These are phyloP conservation scores for Drosophila sp. DNA, from an alignment of 1,140 invertebrate species.

Conservation along the genomic window DNA sequence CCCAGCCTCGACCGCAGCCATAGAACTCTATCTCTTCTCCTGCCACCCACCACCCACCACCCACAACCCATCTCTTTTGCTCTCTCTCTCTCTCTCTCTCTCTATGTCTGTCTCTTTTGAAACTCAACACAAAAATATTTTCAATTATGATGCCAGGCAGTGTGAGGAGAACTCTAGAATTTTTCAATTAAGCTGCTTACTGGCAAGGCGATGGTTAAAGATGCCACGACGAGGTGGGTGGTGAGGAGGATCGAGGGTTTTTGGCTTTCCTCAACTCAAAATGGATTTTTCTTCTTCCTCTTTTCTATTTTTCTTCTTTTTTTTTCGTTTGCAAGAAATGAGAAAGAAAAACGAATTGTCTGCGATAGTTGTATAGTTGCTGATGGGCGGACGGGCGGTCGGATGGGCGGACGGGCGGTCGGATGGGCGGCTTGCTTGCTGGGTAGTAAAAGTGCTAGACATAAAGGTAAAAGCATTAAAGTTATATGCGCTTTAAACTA, in stretches of 20 bases:
- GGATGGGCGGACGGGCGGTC: neutral
- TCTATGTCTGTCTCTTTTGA: neutral
- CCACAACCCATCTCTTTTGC: neutral
- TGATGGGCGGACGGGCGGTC: slow-evolving; percentile 18
- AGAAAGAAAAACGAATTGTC: slow-evolving; percentile 50
- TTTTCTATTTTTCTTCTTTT: neutral
- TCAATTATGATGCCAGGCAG: slow-evolving; percentile 73
- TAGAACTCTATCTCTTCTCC: slow-evolving; percentile 31
- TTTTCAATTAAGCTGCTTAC: slow-evolving; percentile 75
- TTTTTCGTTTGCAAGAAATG: slow-evolving; percentile 58
- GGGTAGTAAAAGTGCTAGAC: slow-evolving; percentile 74
- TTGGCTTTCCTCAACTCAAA: slow-evolving; percentile 33
- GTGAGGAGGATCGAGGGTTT: neutral
- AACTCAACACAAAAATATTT: slow-evolving; percentile 71
- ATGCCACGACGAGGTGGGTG: neutral
- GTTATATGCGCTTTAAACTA: slow-evolving; percentile 77
- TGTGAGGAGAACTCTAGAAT: slow-evolving; percentile 72
- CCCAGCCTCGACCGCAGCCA: slow-evolving; percentile 42
- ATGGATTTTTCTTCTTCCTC: slow-evolving; percentile 59
- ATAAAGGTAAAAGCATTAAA: slow-evolving; percentile 79
- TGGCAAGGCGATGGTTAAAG: slow-evolving; percentile 10
- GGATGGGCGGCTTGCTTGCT: slow-evolving; percentile 27
- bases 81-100: neutral
- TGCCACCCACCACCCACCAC: neutral
- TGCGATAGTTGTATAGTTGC: slow-evolving; percentile 51